Percentiles rank a stretch among this genome's conserved stretches.
Evolutionary conservation across 2,888 invertebrate genomes (phyloP).

Genomic region (Amorpha juglandis): DNA sequence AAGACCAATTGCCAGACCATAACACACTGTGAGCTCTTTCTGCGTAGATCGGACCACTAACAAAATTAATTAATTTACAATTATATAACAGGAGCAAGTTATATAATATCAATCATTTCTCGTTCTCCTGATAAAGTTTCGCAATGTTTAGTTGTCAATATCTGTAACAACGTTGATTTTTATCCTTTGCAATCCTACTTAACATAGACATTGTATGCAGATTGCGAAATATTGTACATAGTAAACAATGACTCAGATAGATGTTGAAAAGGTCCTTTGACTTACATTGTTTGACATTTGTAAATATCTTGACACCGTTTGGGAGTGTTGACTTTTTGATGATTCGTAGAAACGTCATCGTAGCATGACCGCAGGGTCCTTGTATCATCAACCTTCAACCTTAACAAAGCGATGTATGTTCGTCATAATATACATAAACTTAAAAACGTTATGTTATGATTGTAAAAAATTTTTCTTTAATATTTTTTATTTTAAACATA

Average conservation of each 20-base stretch:
- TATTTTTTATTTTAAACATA: too few species aligned
- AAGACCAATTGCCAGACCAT: too few species aligned
- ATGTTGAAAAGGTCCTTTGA: conserved; percentile 7
- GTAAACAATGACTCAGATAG: conserved; percentile 15
- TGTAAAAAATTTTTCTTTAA: too few species aligned
- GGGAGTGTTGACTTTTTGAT: conserved; percentile 3
- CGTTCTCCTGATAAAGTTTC: neutral
- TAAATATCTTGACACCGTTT: conserved; percentile 17
- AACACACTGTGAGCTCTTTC: too few species aligned
- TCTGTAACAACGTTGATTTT: neutral
- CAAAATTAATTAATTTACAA: too few species aligned
- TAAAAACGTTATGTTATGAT: too few species aligned
- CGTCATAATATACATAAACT: too few species aligned
- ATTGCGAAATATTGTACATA: conserved; percentile 7
- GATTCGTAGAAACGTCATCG: neutral
- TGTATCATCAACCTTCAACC: neutral
- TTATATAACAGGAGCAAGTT: too few species aligned
- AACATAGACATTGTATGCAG: conserved; percentile 14
- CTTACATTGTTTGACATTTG: conserved; percentile 16
- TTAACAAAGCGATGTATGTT: neutral
- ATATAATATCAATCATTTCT: too few species aligned
- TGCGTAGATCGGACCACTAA: too few species aligned
- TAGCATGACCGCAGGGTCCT: neutral
- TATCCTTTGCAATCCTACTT: conserved; percentile 2
- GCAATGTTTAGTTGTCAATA: neutral